Evolutionary conservation across 2,113 vertebrate species (phyloP), one percentile per base, ranked within the genome.

Genomic region (Pardalotus punctatus): DNA sequence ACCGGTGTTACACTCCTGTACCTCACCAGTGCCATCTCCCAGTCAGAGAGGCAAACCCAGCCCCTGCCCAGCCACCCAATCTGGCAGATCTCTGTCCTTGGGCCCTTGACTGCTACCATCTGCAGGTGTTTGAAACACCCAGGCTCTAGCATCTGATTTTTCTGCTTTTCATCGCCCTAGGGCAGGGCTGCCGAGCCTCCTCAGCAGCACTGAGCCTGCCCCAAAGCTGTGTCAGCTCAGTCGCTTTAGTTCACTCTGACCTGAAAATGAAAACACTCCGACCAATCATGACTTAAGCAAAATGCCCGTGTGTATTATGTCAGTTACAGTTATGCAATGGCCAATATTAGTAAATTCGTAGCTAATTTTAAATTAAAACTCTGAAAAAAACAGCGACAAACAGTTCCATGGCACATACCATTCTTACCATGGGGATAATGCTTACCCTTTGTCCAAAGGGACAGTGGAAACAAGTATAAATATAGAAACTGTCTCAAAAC

Each of bases 341-440:
- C 93, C 84, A 91, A 69, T 94, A 92, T 96, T 92, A 96, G 96
- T 94, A 96, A 97, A 96, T 80, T 91, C 19, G 5, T 91, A 93
- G 90, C 93, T 96, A 92, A 86, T 92, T 94, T 94, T 96, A 96
- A 97, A 97, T 94, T 94, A 94, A 97, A 97, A 96, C 90, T 97
- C 93, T 76, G 82, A 94, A 93, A 95, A 96, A 94, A 95, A 38
- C 82, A 91, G 93, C 7, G 0, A 97, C 82, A 73, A 94, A 96
- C 78, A 94, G 88, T 96, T 96, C 96, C 90, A 96, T 95, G 96
- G 95, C 90, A 95, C 29, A 16, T 96, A 94, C 84, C 79, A 38
- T 58, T 85, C 88, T 69, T 77, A 84, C 96, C 90, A 90, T 86
- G 86, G 96, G 81, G 53, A 94, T 84, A 86, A 94, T 45, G 94